Conservation (phyloP, 2,797 vertebrate genomes). For the Sebastolobus altivelis region DNA sequence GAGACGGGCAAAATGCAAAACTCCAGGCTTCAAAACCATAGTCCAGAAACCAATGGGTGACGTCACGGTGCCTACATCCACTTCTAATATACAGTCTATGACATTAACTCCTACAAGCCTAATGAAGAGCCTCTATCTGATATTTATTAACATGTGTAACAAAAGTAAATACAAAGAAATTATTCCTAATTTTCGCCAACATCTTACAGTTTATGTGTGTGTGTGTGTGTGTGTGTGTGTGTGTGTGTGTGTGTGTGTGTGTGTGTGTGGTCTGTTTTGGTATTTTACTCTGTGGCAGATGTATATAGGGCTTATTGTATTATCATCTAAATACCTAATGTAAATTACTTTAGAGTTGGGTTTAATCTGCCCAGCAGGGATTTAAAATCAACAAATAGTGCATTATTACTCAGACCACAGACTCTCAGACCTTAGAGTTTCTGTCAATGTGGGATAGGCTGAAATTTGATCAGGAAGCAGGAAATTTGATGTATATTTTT, state of each 20-base stretch:
- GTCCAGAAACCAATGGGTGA: too few relatives aligned
- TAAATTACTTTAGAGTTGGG: not conserved
- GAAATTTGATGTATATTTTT: not conserved
- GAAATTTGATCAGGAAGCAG: not conserved
- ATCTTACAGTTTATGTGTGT: not conserved
- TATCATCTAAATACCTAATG: conserved; percentile 5
- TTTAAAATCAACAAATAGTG: not conserved
- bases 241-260: not conserved
- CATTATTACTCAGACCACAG: conserved; percentile 5
- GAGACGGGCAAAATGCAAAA: too few relatives aligned
- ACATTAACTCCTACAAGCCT: too few relatives aligned
- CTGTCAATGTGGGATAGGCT: not conserved
- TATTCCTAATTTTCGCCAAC: not conserved
- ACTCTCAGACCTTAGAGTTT: not conserved
- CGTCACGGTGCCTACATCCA: too few relatives aligned
- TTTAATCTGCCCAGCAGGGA: conserved; percentile 16
- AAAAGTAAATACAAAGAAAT: not conserved
- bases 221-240: not conserved
- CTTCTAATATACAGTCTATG: too few relatives aligned
- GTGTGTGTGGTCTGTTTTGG: not conserved
- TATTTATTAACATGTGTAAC: not conserved
- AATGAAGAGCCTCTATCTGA: not conserved
- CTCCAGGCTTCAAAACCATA: too few relatives aligned
- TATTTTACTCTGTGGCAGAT: not conserved
- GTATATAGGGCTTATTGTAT: not conserved